A percentile compares a stretch with the other conserved stretches of the same genome.
These are phyloP conservation scores for Nycticorax nycticorax DNA, from an alignment of 2,113 vertebrate species.

Conservation along the genomic window DNA sequence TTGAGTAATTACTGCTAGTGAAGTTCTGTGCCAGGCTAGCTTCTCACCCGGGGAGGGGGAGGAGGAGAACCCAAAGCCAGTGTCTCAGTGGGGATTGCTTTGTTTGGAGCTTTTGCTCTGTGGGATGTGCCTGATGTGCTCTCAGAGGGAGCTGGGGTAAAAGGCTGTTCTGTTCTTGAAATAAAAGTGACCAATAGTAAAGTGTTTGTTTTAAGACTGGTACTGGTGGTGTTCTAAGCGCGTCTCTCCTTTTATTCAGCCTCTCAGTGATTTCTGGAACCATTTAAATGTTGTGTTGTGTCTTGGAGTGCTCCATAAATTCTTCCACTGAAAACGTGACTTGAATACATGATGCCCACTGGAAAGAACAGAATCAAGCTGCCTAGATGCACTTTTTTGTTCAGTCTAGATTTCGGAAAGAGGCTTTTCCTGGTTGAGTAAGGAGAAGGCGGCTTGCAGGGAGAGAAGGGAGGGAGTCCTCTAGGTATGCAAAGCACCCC, in stretches of 20 bases:
- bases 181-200: conserved; percentile 27
- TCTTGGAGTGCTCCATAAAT: background rate
- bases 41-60: background rate
- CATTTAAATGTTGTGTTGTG: background rate
- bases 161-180: conserved; percentile 4
- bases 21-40: background rate
- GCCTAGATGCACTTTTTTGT: background rate
- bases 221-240: background rate
- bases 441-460: background rate
- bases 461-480: background rate
- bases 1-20: background rate
- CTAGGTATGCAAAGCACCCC: background rate
- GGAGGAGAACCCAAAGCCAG: background rate
- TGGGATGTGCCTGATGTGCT: background rate
- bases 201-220: background rate
- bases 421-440: background rate
- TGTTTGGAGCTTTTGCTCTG: background rate
- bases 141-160: background rate
- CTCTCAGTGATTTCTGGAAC: background rate
- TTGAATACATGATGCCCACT: fast-evolving
- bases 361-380: background rate
- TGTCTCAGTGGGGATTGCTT: background rate
- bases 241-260: background rate
- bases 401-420: background rate
- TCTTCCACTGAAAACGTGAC: background rate